Evolutionary conservation across 2,888 invertebrate genomes (phyloP).

Genomic region (Drosophila basisetae): DNA sequence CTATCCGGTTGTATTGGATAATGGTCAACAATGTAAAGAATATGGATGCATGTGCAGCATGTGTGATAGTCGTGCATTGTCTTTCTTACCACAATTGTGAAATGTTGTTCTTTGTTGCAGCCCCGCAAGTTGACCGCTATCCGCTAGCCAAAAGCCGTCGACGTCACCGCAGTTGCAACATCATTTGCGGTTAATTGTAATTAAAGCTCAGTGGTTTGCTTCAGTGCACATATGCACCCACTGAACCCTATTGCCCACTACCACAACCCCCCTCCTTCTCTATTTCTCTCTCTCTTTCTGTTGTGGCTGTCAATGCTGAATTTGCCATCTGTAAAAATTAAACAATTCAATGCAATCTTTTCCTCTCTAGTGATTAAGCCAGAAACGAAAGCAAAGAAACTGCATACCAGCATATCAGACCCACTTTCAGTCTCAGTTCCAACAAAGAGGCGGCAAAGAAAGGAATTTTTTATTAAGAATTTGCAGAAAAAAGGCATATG

Average conservation of each 20-base stretch:
- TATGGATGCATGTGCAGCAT: slow-evolving; percentile 2
- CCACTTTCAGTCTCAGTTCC: slow-evolving; percentile 4
- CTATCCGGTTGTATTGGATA: neutral
- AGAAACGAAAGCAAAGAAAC: slow-evolving; percentile 37
- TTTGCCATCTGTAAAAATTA: slow-evolving; percentile 47
- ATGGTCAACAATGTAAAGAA: neutral
- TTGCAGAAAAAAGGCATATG: fast-evolving
- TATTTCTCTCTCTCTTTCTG: neutral
- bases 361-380: slow-evolving; percentile 31
- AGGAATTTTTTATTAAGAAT: neutral
- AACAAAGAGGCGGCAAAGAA: neutral
- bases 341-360: slow-evolving; percentile 21
- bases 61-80: slow-evolving; percentile 1
- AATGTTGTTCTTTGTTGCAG: slow-evolving; percentile 14
- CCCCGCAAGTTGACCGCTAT: slow-evolving; percentile 23
- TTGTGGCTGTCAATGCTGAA: slow-evolving; percentile 41
- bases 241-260: neutral
- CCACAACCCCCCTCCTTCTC: neutral
- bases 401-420: neutral
- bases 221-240: slow-evolving; percentile 53
- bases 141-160: slow-evolving; percentile 35
- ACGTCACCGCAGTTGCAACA: slow-evolving; percentile 60
- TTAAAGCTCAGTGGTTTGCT: slow-evolving; percentile 72
- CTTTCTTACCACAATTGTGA: neutral
- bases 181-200: slow-evolving; percentile 76